Conservation (phyloP, 1,140 invertebrate genomes). For the Drosophila varians region DNA sequence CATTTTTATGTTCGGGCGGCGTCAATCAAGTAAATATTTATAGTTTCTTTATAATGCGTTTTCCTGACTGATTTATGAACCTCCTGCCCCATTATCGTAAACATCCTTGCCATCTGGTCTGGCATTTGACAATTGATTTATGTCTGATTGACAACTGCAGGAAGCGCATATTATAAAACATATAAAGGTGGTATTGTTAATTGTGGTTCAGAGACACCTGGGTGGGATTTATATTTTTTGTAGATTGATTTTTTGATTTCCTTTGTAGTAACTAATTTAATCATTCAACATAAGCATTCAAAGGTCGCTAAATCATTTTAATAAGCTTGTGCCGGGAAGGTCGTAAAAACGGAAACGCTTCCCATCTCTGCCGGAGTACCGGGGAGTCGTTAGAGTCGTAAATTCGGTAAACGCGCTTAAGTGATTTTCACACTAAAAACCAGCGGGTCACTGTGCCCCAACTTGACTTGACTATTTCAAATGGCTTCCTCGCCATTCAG, state of each 20-base stretch:
- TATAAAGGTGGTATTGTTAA: background rate
- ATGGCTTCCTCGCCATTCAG: constrained; percentile 20
- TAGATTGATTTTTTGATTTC: too few species aligned
- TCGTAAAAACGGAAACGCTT: constrained; percentile 62
- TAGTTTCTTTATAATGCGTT: constrained; percentile 38
- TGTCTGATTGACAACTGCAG: constrained; percentile 23
- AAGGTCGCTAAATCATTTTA: constrained; percentile 59
- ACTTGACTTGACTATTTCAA: constrained; percentile 31
- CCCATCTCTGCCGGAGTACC: constrained; percentile 10
- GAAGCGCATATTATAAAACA: background rate
- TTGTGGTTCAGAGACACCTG: background rate
- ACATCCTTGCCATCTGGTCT: constrained; percentile 7
- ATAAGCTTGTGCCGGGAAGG: constrained; percentile 18
- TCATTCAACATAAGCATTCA: background rate
- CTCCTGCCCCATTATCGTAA: constrained; percentile 1
- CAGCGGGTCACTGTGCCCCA: constrained; percentile 56
- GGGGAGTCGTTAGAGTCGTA: constrained; percentile 59
- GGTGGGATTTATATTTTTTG: background rate
- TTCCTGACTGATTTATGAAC: constrained; percentile 35
- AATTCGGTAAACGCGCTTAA: constrained; percentile 74
- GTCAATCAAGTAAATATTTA: constrained; percentile 39
- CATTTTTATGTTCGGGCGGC: constrained; percentile 32
- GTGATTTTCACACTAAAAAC: constrained; percentile 77
- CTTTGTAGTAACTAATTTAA: too few species aligned
- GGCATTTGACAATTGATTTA: constrained; percentile 27